Evolutionary conservation across 2,888 invertebrate species (phyloP).

Genomic region (Meiosimyza decipiens): DNA sequence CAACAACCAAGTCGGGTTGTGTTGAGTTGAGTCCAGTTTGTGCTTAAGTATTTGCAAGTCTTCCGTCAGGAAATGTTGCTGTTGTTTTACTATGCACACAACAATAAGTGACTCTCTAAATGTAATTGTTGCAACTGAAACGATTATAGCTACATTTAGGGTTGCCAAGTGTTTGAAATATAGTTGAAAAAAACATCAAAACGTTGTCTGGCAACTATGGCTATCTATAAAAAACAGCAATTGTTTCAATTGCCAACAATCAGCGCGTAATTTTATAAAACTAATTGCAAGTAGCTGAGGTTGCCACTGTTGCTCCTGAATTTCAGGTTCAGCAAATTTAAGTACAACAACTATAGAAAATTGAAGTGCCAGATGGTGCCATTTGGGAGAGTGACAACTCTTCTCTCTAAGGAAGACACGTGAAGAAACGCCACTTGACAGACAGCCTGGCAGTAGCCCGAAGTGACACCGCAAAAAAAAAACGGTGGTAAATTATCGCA

Average conservation of each 20-base stretch:
- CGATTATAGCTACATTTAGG: too few species aligned
- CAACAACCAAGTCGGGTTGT: conserved; percentile 5
- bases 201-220: not conserved
- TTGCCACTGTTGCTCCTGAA: conserved; percentile 18
- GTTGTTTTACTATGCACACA: conserved; percentile 29
- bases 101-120: conserved; percentile 42
- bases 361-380: conserved; percentile 14
- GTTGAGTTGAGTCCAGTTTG: not conserved
- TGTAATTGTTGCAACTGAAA: conserved; percentile 40
- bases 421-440: not conserved
- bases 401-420: not conserved
- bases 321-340: conserved; percentile 18
- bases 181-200: too few species aligned
- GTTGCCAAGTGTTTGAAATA: too few species aligned
- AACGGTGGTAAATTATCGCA: conserved; percentile 54
- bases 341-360: not conserved
- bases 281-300: conserved; percentile 25
- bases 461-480: conserved; percentile 3
- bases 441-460: not conserved
- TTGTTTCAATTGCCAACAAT: conserved; percentile 24
- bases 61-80: conserved; percentile 52
- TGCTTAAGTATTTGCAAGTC: conserved; percentile 39
- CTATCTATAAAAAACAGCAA: conserved; percentile 13
- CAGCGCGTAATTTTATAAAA: conserved; percentile 27
- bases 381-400: conserved; percentile 10